A percentile compares a stretch with the other conserved stretches of the same genome.
These are phyloP conservation scores for Chymomyza procnemis DNA, from an alignment of 2,888 invertebrate species.

Conservation along the genomic window DNA sequence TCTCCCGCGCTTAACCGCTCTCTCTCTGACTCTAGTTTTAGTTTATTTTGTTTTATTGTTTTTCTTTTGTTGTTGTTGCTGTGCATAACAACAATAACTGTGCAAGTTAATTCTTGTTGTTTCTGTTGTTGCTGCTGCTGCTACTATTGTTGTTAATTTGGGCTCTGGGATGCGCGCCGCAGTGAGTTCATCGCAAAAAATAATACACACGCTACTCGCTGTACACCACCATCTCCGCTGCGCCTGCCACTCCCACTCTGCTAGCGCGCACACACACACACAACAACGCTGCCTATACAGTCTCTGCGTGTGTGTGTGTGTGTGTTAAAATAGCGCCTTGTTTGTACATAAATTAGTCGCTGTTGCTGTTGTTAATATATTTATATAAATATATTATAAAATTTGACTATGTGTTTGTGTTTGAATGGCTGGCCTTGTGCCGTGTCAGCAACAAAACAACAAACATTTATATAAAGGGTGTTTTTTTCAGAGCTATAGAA, in stretches of 20 bases:
- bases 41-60: constrained; percentile 1
- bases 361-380: constrained; percentile 44
- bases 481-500: no score
- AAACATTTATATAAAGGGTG: no score
- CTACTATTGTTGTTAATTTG: constrained; percentile 9
- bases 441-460: neutral
- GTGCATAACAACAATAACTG: neutral
- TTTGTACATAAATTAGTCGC: constrained; percentile 64
- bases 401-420: constrained; percentile 17
- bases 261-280: constrained; percentile 46
- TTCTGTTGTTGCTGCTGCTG: constrained; percentile 47
- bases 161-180: constrained; percentile 56
- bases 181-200: constrained; percentile 76
- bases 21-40: constrained; percentile 24
- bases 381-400: constrained; percentile 38
- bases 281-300: constrained; percentile 17
- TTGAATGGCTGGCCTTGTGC: neutral
- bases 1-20: no score
- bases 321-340: constrained; percentile 63
- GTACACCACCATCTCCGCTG: neutral
- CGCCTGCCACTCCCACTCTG: constrained; percentile 22
- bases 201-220: constrained; percentile 52
- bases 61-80: no score
- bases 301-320: constrained; percentile 33
- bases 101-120: constrained; percentile 14